A percentile compares a stretch with the other conserved stretches of the same genome.
Conservation (phyloP, 92 coral and sea anemone genomes). For the Chrysogorgia sp. region DNA sequence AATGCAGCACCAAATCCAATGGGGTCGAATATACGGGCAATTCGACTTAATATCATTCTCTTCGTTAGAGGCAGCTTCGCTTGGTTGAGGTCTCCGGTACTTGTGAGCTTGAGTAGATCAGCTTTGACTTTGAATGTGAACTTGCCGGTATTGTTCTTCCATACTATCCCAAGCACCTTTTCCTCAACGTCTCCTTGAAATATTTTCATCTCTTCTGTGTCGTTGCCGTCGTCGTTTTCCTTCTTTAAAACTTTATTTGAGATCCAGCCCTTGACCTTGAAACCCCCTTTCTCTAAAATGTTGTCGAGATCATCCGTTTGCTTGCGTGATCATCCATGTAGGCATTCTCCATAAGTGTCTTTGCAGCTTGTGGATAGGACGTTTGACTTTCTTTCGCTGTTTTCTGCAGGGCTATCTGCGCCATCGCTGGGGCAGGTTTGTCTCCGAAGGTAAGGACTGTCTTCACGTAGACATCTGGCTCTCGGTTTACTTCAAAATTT, state of each 20-base stretch:
- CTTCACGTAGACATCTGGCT: too few species aligned
- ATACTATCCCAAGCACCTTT: neutral
- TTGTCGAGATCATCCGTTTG: neutral
- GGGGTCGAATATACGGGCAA: too few species aligned
- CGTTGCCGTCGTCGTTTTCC: neutral
- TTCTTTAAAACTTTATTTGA: neutral
- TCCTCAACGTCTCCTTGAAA: slow-evolving; percentile 3
- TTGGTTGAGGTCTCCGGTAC: neutral
- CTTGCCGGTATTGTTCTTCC: slow-evolving; percentile 5
- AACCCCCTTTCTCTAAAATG: too few species aligned
- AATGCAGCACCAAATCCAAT: too few species aligned
- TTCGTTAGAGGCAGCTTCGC: neutral
- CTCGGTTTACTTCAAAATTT: too few species aligned
- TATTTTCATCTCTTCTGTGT: neutral
- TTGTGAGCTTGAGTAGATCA: neutral
- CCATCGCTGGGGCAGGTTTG: too few species aligned
- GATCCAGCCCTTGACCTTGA: too few species aligned
- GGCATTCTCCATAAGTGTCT: neutral
- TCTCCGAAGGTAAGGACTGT: too few species aligned
- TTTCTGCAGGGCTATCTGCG: neutral
- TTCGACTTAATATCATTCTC: too few species aligned
- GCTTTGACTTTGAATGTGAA: neutral
- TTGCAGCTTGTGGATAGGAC: neutral
- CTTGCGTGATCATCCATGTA: neutral
- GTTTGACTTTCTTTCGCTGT: neutral